A percentile compares a stretch with the other conserved stretches of the same genome.
Evolutionary conservation across 2,888 invertebrate species (phyloP).

Genomic region (Villa cingulata): DNA sequence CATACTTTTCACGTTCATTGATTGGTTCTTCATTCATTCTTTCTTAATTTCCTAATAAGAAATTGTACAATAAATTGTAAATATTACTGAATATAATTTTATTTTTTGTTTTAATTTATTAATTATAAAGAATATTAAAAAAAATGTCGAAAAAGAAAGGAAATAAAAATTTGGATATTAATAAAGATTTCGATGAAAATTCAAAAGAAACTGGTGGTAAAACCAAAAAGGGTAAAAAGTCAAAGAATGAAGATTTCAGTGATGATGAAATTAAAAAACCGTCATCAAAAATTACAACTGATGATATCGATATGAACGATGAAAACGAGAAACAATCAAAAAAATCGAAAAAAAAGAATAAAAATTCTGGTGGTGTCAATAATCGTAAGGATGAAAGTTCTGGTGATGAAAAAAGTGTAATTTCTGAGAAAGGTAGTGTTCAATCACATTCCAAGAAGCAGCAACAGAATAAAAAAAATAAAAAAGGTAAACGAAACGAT

Average conservation of each 20-base stretch:
- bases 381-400: conserved; percentile 11
- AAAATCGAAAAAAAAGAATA: conserved; percentile 12
- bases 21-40: too few relatives aligned
- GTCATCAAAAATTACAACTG: conserved; percentile 28
- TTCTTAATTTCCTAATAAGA: too few relatives aligned
- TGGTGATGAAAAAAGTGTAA: conserved; percentile 11
- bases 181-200: conserved; percentile 40
- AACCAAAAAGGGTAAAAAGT: conserved; percentile 37
- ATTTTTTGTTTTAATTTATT: too few relatives aligned
- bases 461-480: conserved; percentile 19
- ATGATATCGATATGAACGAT: conserved; percentile 28
- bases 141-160: conserved; percentile 48
- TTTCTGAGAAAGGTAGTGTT: neutral
- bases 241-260: conserved; percentile 36
- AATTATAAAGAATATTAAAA: too few relatives aligned
- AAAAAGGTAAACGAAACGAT: conserved; percentile 40
- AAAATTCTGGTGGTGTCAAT: neutral
- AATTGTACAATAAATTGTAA: too few relatives aligned
- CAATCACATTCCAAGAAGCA: neutral
- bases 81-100: too few relatives aligned
- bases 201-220: conserved; percentile 22
- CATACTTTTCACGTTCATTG: too few relatives aligned
- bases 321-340: conserved; percentile 22
- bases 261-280: conserved; percentile 32
- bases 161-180: conserved; percentile 44